Conservation (phyloP, 2,797 vertebrate genomes). For the Chelon auratus region DNA sequence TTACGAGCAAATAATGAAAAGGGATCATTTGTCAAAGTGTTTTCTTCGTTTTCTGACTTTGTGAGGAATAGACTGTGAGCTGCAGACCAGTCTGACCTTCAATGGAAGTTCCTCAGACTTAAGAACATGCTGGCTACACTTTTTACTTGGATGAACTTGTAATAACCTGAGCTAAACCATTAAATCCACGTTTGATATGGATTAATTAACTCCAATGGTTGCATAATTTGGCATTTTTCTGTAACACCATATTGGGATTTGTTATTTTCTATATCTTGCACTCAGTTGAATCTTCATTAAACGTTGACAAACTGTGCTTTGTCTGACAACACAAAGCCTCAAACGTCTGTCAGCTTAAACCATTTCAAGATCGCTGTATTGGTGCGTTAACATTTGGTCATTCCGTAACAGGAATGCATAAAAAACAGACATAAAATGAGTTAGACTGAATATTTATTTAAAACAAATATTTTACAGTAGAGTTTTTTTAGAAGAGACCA, state of each 20-base stretch:
- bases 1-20: not conserved
- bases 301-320: not conserved
- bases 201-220: not conserved
- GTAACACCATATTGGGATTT: constrained; percentile 5
- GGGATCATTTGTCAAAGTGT: not conserved
- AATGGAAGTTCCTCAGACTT: not conserved
- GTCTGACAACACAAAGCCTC: not conserved
- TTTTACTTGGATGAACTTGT: not conserved
- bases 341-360: not conserved
- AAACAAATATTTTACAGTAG: not conserved
- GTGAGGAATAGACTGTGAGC: not conserved
- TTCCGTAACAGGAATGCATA: not conserved
- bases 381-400: not conserved
- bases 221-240: not conserved
- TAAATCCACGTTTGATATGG: not conserved
- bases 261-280: not conserved
- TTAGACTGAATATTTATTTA: not conserved
- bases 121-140: not conserved
- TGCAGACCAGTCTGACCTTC: not conserved
- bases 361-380: not conserved
- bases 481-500: not conserved
- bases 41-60: not conserved
- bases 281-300: constrained; percentile 10
- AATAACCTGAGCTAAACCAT: not conserved
- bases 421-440: not conserved